These are phyloP conservation scores for Mus pahari DNA, from an alignment of 2,113 vertebrate species.

Conservation along the genomic window DNA sequence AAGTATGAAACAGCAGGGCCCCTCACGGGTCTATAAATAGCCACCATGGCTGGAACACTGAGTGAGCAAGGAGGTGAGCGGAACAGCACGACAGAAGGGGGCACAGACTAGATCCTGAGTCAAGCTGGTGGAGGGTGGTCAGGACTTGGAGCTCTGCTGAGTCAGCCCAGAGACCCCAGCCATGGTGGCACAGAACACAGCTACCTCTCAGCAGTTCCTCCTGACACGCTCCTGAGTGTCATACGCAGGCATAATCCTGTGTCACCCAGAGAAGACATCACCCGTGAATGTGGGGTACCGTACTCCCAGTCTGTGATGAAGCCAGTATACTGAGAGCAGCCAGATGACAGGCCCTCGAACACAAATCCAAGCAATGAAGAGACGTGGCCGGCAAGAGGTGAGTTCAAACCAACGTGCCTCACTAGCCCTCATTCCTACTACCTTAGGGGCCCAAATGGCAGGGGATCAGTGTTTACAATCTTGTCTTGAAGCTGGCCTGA, in stretches of 20 bases:
- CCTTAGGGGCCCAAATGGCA: background rate
- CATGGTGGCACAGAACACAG: background rate
- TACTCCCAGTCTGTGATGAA: background rate
- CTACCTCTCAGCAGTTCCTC: background rate
- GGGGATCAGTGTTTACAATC: background rate
- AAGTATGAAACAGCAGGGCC: constrained; percentile 69
- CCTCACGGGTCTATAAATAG: constrained; percentile 74
- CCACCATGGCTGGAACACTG: constrained; percentile 59
- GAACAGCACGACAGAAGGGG: background rate
- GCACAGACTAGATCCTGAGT: background rate
- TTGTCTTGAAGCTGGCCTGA: background rate
- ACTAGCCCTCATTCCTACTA: background rate
- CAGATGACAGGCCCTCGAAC: background rate
- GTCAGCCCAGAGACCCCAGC: background rate
- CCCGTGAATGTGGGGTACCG: background rate
- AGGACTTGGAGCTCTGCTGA: background rate
- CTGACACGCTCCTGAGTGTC: background rate
- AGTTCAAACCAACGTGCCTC: constrained; percentile 10
- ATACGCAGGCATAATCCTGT: background rate
- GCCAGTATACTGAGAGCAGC: background rate
- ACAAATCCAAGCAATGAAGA: background rate
- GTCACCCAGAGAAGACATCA: background rate
- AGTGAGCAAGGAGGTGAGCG: constrained; percentile 42
- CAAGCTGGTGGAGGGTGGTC: background rate
- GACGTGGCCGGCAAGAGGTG: background rate